phyloP scores from a whole-genome alignment of 2,888 invertebrate genomes.

The Scaptomyza caliginosa region DNA sequence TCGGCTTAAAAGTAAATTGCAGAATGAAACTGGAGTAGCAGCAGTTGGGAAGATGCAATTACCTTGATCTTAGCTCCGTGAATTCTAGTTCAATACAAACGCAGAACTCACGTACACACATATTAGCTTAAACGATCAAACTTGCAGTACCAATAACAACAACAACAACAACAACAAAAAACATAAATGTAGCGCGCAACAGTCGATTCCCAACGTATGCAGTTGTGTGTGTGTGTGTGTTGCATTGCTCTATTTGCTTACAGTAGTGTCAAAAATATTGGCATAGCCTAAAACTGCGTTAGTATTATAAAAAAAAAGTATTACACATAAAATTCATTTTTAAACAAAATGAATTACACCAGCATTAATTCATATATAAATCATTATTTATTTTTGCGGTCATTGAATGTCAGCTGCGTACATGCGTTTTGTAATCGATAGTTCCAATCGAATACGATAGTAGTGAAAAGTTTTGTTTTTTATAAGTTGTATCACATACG shows the following conservation, averaged over 20 bases:
- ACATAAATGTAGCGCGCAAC: slow-evolving; percentile 32
- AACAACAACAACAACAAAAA: slow-evolving; percentile 20
- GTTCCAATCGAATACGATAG: slow-evolving; percentile 10
- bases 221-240: slow-evolving; percentile 2
- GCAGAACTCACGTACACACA: slow-evolving; percentile 8
- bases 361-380: neutral
- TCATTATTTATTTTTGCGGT: no score
- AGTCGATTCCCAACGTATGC: neutral
- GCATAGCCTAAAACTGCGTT: neutral
- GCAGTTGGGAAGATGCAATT: slow-evolving; percentile 56
- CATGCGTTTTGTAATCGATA: slow-evolving; percentile 13
- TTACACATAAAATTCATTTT: no score
- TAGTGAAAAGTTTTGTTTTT: slow-evolving; percentile 14
- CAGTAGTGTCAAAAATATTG: slow-evolving; percentile 9
- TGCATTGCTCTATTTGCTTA: slow-evolving; percentile 12
- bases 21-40: slow-evolving; percentile 57
- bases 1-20: slow-evolving; percentile 56
- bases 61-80: slow-evolving; percentile 67
- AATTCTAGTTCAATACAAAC: slow-evolving; percentile 60
- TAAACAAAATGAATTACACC: neutral
- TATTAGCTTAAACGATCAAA: slow-evolving; percentile 37
- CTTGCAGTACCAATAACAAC: slow-evolving; percentile 17
- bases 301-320: neutral
- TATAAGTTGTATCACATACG: slow-evolving; percentile 44
- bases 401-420: neutral